Evolutionary conservation across 2,888 invertebrate species (phyloP).

Genomic region (Tortricodes alternella): DNA sequence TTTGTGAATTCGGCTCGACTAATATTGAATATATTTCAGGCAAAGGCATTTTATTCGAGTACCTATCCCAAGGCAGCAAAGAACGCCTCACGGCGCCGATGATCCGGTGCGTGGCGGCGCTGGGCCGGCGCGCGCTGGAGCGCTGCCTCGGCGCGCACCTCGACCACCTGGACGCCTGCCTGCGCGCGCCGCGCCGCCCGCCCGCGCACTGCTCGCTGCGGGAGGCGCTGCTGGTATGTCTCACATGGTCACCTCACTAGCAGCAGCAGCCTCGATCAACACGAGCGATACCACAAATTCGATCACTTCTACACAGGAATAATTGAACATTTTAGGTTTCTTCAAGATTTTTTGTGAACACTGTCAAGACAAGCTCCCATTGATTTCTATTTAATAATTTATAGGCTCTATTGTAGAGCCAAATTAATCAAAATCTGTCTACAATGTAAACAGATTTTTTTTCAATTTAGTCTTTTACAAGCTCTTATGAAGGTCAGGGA

Average conservation of each 20-base stretch:
- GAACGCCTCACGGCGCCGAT: conserved; percentile 74
- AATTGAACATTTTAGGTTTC: no score
- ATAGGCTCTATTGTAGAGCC: no score
- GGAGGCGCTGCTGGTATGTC: conserved; percentile 61
- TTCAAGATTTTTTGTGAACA: no score
- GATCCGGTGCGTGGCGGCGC: conserved; percentile 70
- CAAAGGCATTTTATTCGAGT: conserved; percentile 74
- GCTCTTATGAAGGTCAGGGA: no score
- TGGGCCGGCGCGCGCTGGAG: conserved; percentile 66
- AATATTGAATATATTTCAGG: conserved; percentile 45
- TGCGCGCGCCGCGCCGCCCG: conserved; percentile 45
- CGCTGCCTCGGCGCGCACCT: conserved; percentile 66
- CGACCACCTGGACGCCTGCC: conserved; percentile 57
- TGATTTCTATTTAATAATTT: no score
- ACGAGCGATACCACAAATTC: no score
- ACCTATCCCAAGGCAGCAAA: conserved; percentile 71
- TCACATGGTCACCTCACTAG: background rate
- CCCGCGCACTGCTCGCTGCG: conserved; percentile 50
- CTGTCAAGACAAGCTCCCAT: no score
- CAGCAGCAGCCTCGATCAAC: no score
- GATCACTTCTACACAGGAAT: no score
- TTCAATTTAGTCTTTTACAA: no score
- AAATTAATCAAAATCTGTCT: no score
- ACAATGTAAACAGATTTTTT: no score
- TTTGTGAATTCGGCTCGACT: background rate